Percentiles rank a stretch among this genome's conserved stretches.
Conservation (phyloP, 2,113 vertebrate genomes). For the Silurus asotus region DNA sequence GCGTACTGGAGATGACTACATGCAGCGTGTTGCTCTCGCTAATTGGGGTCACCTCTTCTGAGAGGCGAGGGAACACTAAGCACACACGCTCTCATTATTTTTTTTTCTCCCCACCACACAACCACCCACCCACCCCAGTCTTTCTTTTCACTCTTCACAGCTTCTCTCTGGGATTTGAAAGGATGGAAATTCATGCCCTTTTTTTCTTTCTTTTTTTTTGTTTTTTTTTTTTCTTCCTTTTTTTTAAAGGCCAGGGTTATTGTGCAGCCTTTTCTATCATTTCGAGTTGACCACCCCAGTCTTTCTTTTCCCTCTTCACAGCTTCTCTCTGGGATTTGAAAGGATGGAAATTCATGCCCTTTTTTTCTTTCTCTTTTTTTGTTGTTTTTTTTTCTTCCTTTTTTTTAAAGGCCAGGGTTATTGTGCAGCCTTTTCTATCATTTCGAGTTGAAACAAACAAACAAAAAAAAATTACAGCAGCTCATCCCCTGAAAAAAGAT, state of each 20-base stretch:
- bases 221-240: background rate
- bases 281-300: background rate
- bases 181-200: background rate
- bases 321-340: conserved; percentile 17
- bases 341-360: background rate
- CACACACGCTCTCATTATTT: conserved; percentile 26
- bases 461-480: background rate
- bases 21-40: conserved; percentile 59
- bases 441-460: background rate
- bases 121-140: background rate
- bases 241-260: background rate
- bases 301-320: background rate
- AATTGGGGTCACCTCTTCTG: conserved; percentile 69
- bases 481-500: background rate
- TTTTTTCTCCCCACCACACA: background rate
- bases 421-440: conserved; percentile 5
- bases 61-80: conserved; percentile 58
- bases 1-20: background rate
- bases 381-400: background rate
- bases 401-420: background rate
- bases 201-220: background rate
- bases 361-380: background rate
- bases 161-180: conserved; percentile 18
- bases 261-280: conserved; percentile 1
- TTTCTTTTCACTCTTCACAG: background rate